Evolutionary conservation across 1,140 invertebrate species (phyloP).

Genomic region (Meteorus sp.): DNA sequence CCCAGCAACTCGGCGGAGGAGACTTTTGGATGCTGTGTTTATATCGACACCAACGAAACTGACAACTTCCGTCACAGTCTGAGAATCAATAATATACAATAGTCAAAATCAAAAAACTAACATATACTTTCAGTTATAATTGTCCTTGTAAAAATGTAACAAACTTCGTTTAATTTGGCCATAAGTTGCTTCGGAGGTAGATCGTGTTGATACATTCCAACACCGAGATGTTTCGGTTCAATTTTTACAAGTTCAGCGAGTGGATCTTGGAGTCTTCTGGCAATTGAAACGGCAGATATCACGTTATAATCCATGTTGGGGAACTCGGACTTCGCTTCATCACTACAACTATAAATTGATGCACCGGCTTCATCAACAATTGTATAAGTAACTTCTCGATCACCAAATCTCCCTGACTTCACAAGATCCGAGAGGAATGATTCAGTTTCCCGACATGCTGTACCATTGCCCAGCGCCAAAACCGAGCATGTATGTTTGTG

Average conservation of each 20-base stretch:
- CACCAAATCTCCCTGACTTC: conserved; percentile 58
- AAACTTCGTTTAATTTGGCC: conserved; percentile 70
- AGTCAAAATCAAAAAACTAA: not conserved
- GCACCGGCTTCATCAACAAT: conserved; percentile 89
- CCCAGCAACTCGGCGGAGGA: conserved; percentile 81
- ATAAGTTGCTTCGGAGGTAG: conserved; percentile 76
- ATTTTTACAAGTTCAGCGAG: conserved; percentile 89
- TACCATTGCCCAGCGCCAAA: conserved; percentile 87
- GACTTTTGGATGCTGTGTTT: conserved; percentile 79
- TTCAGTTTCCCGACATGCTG: conserved; percentile 85
- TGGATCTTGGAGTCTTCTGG: conserved; percentile 84
- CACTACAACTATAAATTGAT: conserved; percentile 86
- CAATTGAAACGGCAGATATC: conserved; percentile 73
- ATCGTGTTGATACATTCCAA: conserved; percentile 93
- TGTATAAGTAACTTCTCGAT: conserved; percentile 69
- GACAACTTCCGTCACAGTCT: conserved; percentile 77
- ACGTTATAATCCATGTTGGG: conserved; percentile 70
- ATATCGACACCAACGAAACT: conserved; percentile 91
- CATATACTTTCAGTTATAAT: not conserved
- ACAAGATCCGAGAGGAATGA: conserved; percentile 71
- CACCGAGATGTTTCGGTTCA: conserved; percentile 87
- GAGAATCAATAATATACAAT: conserved; percentile 13
- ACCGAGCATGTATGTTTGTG: conserved; percentile 64
- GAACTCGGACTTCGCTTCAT: conserved; percentile 82
- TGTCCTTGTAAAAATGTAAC: conserved; percentile 1